These are phyloP conservation scores for Carcina quercana DNA, from an alignment of 2,888 invertebrate species.

Conservation along the genomic window DNA sequence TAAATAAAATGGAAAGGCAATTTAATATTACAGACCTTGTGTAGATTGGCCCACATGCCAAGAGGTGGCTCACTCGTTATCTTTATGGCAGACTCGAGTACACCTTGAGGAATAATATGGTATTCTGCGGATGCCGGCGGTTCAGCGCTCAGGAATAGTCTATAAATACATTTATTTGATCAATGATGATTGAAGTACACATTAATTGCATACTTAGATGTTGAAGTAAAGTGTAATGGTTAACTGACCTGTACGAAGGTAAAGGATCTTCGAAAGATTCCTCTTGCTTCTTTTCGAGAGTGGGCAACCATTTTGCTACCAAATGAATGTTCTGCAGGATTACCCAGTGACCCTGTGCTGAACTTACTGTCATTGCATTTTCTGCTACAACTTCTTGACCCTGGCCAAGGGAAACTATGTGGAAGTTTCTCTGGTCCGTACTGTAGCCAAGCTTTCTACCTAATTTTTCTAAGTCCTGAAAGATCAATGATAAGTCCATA, in stretches of 20 bases:
- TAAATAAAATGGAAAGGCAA: background rate
- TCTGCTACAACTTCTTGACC: slow-evolving; percentile 96
- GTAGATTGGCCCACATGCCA: slow-evolving; percentile 95
- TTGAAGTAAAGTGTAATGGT: background rate
- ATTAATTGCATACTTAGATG: too few species aligned
- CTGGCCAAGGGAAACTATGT: slow-evolving; percentile 95
- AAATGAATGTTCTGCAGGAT: slow-evolving; percentile 95
- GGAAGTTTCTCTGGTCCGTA: slow-evolving; percentile 87
- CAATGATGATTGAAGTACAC: too few species aligned
- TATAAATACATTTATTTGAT: too few species aligned
- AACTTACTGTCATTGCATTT: slow-evolving; percentile 85
- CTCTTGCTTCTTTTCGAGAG: slow-evolving; percentile 93
- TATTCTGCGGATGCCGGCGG: slow-evolving; percentile 81
- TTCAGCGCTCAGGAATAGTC: slow-evolving; percentile 91
- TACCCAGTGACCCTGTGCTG: slow-evolving; percentile 91
- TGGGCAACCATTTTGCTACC: slow-evolving; percentile 91
- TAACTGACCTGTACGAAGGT: slow-evolving; percentile 66
- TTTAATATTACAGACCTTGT: slow-evolving; percentile 72
- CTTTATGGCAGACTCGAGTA: slow-evolving; percentile 94
- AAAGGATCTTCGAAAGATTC: slow-evolving; percentile 81
- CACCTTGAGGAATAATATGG: slow-evolving; percentile 86
- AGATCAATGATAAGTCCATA: too few species aligned
- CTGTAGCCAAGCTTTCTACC: slow-evolving; percentile 88
- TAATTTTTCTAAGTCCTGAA: slow-evolving; percentile 88
- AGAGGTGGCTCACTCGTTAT: slow-evolving; percentile 97